Conservation (phyloP, 1,140 invertebrate genomes). For the Leptinotarsa texana region DNA sequence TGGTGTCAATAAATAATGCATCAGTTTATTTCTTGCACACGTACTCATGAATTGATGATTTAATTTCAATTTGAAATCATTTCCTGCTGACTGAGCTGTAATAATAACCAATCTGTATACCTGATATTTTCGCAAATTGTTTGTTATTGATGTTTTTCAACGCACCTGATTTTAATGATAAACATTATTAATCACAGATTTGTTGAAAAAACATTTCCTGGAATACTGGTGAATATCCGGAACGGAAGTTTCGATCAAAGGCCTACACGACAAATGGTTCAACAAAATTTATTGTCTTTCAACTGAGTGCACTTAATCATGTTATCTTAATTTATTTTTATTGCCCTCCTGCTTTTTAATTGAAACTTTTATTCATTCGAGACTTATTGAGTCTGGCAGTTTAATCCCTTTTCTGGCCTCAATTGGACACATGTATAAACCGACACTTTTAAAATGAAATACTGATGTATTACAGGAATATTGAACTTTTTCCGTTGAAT, state of each 20-base stretch:
- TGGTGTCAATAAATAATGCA: too few relatives aligned
- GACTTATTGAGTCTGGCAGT: not conserved
- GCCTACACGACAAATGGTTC: not conserved
- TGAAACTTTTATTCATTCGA: not conserved
- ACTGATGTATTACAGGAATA: not conserved
- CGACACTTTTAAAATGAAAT: not conserved
- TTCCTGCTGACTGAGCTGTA: too few relatives aligned
- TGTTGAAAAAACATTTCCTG: not conserved
- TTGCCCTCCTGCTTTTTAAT: not conserved
- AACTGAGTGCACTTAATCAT: not conserved
- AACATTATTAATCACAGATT: too few relatives aligned
- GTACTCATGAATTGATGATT: too few relatives aligned
- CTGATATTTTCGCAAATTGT: too few relatives aligned
- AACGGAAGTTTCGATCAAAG: not conserved
- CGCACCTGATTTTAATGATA: too few relatives aligned
- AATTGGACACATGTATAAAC: not conserved
- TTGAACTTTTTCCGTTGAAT: not conserved
- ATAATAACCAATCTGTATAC: too few relatives aligned
- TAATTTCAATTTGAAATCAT: too few relatives aligned
- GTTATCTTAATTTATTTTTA: not conserved
- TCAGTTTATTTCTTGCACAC: too few relatives aligned
- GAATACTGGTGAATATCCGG: not conserved
- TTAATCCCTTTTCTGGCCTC: not conserved
- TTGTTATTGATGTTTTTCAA: too few relatives aligned
- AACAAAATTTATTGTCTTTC: slow-evolving; percentile 6